Percentiles rank a stretch among this genome's conserved stretches.
These are phyloP conservation scores for Plotosus lineatus DNA, from an alignment of 2,113 vertebrate species.

Conservation along the genomic window DNA sequence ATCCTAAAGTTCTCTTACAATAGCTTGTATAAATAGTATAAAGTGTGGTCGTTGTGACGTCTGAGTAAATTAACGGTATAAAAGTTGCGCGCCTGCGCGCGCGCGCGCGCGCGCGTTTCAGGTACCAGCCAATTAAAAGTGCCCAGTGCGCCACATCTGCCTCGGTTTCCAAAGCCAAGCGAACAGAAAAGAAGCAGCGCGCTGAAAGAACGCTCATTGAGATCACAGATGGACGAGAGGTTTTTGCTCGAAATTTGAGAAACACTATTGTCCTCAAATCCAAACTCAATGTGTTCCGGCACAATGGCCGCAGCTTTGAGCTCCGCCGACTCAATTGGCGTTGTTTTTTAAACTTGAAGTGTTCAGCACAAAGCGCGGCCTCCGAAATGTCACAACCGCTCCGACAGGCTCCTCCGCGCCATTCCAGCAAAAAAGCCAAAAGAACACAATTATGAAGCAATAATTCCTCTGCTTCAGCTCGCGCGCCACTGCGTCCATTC, in stretches of 20 bases:
- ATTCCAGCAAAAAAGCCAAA: constrained; percentile 64
- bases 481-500: constrained; percentile 75
- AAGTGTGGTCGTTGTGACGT: background rate
- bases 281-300: constrained; percentile 92
- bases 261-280: constrained; percentile 96
- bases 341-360: constrained; percentile 98
- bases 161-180: constrained; percentile 84
- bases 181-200: constrained; percentile 76
- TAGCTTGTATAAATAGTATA: background rate
- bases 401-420: constrained; percentile 70
- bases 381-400: constrained; percentile 87
- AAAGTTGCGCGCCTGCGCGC: constrained; percentile 17
- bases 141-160: constrained; percentile 90
- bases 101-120: constrained; percentile 59
- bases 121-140: constrained; percentile 88
- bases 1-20: background rate
- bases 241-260: constrained; percentile 96
- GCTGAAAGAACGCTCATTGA: constrained; percentile 89
- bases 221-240: constrained; percentile 97
- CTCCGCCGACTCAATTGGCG: constrained; percentile 87
- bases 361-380: constrained; percentile 86
- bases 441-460: constrained; percentile 83
- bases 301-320: constrained; percentile 91
- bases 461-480: constrained; percentile 78
- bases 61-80: background rate